These are phyloP conservation scores for Myotis vivesi DNA, from an alignment of 2,797 vertebrate genomes.

Conservation along the genomic window DNA sequence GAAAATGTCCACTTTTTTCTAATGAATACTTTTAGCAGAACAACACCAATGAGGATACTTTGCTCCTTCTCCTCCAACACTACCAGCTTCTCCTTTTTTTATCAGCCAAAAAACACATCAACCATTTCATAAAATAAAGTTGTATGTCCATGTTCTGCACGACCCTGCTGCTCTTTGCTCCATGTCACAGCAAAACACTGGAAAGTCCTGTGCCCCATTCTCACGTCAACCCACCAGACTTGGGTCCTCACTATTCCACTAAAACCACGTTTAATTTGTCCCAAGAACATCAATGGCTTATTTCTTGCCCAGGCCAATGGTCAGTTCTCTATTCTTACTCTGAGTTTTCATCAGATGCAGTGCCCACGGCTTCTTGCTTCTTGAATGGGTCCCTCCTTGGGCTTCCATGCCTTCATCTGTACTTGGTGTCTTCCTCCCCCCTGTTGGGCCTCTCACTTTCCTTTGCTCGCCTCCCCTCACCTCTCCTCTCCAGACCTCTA, in stretches of 20 bases:
- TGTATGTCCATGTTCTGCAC: not conserved
- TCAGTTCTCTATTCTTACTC: not conserved
- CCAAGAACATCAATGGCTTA: not conserved
- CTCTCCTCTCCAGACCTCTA: not conserved
- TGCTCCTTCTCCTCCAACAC: not conserved
- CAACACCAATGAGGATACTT: not conserved
- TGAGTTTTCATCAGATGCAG: not conserved
- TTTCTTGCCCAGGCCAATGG: not conserved
- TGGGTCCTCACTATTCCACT: not conserved
- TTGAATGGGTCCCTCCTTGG: not conserved
- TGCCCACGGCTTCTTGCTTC: not conserved
- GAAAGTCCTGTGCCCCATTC: not conserved
- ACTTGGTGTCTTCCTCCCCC: not conserved
- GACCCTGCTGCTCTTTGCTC: not conserved
- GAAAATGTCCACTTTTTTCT: not conserved
- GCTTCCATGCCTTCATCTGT: not conserved
- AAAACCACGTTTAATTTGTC: not conserved
- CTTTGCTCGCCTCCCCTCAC: not conserved
- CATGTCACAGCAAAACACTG: not conserved
- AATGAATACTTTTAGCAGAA: not conserved
- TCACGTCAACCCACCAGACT: not conserved
- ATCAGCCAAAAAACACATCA: not conserved
- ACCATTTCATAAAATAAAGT: not conserved
- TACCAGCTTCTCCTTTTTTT: not conserved
- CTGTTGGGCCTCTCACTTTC: not conserved